Conservation (phyloP, 2,888 invertebrate genomes). For the Antitype chi region DNA sequence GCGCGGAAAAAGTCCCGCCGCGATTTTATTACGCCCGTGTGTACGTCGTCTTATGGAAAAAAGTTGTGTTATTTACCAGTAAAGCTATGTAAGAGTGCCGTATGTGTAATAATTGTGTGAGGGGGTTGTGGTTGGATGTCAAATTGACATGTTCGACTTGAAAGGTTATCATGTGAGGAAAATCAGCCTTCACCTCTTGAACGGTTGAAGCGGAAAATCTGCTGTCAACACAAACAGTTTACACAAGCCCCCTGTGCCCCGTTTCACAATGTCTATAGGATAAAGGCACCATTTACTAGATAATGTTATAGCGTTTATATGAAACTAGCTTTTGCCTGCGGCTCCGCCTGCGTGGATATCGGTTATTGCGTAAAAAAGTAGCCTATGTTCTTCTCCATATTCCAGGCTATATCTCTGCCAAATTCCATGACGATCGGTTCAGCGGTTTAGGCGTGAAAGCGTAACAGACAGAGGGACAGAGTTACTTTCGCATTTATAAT, state of each 20-base stretch:
- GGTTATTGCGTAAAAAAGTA: no score
- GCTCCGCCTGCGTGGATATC: no score
- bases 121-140: conserved; percentile 26
- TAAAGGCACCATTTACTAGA: not conserved
- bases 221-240: not conserved
- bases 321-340: not conserved
- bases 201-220: conserved; percentile 6
- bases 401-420: no score
- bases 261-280: not conserved
- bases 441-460: no score
- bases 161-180: conserved; percentile 28
- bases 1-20: no score
- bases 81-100: not conserved
- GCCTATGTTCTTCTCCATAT: no score
- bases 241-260: not conserved
- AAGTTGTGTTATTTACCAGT: conserved; percentile 21
- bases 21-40: no score
- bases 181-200: conserved; percentile 18
- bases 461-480: no score
- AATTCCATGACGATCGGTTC: no score
- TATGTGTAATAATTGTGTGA: conserved; percentile 3
- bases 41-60: conserved; percentile 2
- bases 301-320: not conserved
- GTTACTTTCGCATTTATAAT: no score
- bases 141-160: conserved; percentile 43